Evolutionary conservation across 2,797 vertebrate species (phyloP).

Genomic region (Acanthiza pusilla): DNA sequence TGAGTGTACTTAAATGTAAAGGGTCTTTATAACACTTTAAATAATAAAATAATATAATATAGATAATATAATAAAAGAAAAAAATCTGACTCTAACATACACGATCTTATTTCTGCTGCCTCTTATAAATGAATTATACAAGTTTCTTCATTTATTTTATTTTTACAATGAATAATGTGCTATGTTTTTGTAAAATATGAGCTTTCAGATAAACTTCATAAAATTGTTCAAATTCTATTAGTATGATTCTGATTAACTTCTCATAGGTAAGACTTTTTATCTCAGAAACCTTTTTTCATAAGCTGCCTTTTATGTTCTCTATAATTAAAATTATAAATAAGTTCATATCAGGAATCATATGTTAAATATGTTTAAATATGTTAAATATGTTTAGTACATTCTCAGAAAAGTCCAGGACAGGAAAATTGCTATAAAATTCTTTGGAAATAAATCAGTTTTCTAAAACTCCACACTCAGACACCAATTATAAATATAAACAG

Average conservation of each 20-base stretch:
- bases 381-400: background rate
- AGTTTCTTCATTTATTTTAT: background rate
- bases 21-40: background rate
- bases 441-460: background rate
- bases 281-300: background rate
- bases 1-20: background rate
- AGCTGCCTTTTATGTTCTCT: background rate
- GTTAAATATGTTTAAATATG: background rate
- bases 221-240: background rate
- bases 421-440: background rate
- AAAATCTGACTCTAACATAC: background rate
- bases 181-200: background rate
- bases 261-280: background rate
- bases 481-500: background rate
- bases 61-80: background rate
- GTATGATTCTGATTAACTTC: background rate
- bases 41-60: background rate
- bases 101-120: background rate
- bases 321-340: background rate
- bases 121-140: too few species aligned
- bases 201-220: background rate
- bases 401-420: background rate
- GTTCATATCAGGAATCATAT: background rate
- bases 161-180: background rate
- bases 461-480: accelerated